Conservation (phyloP, 2,797 vertebrate species). For the Acomys russatus region DNA sequence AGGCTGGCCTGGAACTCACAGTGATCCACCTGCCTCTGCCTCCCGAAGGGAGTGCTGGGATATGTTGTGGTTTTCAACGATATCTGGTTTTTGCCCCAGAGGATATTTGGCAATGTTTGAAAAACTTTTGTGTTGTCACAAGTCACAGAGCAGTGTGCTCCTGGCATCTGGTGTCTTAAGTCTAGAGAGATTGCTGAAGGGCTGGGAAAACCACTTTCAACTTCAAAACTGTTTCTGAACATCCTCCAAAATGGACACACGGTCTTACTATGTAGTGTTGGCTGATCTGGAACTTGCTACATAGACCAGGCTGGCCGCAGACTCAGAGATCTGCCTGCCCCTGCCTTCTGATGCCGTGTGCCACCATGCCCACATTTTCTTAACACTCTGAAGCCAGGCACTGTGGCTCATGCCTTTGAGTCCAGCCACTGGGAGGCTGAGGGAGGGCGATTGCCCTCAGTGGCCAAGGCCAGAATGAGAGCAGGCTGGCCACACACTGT, state of each 20-base stretch:
- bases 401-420: neutral
- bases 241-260: neutral
- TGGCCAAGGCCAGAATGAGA: neutral
- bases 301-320: neutral
- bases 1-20: no score
- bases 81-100: neutral
- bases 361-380: neutral
- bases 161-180: neutral
- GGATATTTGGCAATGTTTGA: neutral
- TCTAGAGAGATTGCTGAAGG: neutral
- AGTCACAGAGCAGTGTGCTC: neutral
- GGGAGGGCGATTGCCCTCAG: neutral
- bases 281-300: neutral
- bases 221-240: slow-evolving; percentile 24
- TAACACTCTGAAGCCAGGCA: neutral
- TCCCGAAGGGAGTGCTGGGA: no score
- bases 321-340: neutral
- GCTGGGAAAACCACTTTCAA: neutral
- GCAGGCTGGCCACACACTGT: neutral
- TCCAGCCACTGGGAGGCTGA: neutral
- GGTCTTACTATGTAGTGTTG: neutral
- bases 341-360: no score
- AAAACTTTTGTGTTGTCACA: neutral
- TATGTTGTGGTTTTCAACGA: neutral
- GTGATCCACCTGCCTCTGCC: no score